Evolutionary conservation across 2,888 invertebrate species (phyloP).

Genomic region (Cerceris rybyensis): DNA sequence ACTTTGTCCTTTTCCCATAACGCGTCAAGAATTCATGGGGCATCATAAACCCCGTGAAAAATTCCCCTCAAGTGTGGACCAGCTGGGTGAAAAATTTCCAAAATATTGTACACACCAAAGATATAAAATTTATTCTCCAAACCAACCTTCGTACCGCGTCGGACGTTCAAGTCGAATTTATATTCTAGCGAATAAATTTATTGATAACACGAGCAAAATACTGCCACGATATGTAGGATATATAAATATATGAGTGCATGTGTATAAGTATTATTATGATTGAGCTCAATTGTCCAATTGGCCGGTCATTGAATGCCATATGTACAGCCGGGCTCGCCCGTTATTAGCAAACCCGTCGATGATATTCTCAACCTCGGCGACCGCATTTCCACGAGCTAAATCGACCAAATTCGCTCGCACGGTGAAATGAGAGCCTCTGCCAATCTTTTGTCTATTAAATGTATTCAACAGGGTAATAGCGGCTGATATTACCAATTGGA

Average conservation of each 20-base stretch:
- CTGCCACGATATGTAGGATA: constrained; percentile 39
- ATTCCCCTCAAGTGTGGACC: no score
- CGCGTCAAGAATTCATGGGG: no score
- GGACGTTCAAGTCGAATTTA: constrained; percentile 27
- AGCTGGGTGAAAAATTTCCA: no score
- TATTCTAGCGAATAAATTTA: constrained; percentile 56
- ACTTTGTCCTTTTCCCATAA: no score
- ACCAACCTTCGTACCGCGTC: background rate
- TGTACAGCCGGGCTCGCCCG: constrained; percentile 59
- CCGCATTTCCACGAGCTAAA: constrained; percentile 60
- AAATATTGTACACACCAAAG: no score
- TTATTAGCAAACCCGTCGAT: constrained; percentile 72
- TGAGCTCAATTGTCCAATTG: constrained; percentile 82
- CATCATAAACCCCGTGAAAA: no score
- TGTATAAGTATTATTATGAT: constrained; percentile 78
- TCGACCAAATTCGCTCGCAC: constrained; percentile 19
- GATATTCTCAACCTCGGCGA: constrained; percentile 64
- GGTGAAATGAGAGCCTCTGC: constrained; percentile 74
- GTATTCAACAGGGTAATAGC: constrained; percentile 78
- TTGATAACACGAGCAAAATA: constrained; percentile 49
- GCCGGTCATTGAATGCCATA: constrained; percentile 79
- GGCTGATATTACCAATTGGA: constrained; percentile 79
- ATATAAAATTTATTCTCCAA: no score
- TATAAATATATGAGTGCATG: constrained; percentile 44
- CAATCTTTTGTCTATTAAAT: constrained; percentile 79